Base-by-base conservation (phyloP, 2,888 invertebrate genomes). In the Acronicta aceris region DNA sequence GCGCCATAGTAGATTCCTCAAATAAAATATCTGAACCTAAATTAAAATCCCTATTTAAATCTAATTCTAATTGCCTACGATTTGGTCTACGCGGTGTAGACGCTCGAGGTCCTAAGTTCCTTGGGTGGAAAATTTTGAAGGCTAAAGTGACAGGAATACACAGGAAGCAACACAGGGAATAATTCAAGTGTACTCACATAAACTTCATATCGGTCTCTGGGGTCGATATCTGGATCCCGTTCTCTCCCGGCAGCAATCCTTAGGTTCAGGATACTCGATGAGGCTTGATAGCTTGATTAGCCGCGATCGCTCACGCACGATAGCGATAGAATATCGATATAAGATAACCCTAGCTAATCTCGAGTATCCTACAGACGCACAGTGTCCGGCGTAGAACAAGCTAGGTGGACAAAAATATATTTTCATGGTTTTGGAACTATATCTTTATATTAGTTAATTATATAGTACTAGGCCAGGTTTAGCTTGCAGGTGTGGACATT, bases 281-380 rank as follows among this genome's bases (percentile, higher is more conserved):
- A 54, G 36, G 27, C 48, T 48, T 36, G 48, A 17, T 33, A 48
- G 17, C 17, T 42, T 16, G 10, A 42, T 42, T 47, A 47, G 50
- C 50, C 41, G 40, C 50, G 50, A 48, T 21, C 21, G 48, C 48
- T 27, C 42, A 42, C 42, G 42, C 42, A 17, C 42, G 17, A 42
- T 42, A 42, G 42, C 42, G 17, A 42, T 42, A 42, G 2, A 42
- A 17, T 42, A 17, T 42, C 42, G 17, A 42, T 42, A 42, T 17
- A 42, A 42, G 42, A 42, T 16, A 16, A 42, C 17, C 17, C 42
- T 42, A 42, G 42, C 42, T 42, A 42, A 42, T 13, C 33, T 25
- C 50, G 25, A 50, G 36, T 49, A 49, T 49, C 49, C 49, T 49
- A 49, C 47, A 30, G 47, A 47, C 47, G n/a, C n/a, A n/a, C n/a